Conservation (phyloP, 2,113 vertebrate species). For the Polypterus senegalus region DNA sequence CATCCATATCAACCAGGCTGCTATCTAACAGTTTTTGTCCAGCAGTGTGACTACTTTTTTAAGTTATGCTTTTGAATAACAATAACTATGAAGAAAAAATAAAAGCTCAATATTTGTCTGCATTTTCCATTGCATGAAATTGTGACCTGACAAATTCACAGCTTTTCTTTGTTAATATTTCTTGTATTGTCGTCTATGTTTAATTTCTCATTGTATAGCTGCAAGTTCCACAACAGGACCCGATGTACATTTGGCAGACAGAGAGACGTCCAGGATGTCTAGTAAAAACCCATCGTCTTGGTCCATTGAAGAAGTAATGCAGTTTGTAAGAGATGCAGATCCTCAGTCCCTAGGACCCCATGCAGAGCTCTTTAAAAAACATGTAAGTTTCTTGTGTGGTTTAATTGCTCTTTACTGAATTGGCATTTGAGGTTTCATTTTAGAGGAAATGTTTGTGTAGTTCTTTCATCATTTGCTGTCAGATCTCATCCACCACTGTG, state of each 20-base stretch:
- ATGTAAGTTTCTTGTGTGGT: conserved; percentile 51
- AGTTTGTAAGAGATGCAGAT: conserved; percentile 79
- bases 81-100: no score
- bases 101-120: no score
- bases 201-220: conserved; percentile 40
- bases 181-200: neutral
- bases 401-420: no score
- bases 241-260: conserved; percentile 56
- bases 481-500: no score
- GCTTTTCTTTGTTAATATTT: neutral
- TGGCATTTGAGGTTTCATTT: no score
- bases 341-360: conserved; percentile 74
- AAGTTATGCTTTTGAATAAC: no score
- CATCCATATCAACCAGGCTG: no score
- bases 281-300: conserved; percentile 71
- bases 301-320: conserved; percentile 91
- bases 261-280: conserved; percentile 42
- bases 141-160: neutral
- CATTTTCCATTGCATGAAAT: no score
- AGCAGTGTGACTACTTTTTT: no score
- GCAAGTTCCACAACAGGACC: conserved; percentile 80
- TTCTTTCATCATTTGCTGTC: no score
- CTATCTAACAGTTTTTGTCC: no score
- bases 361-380: conserved; percentile 83
- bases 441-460: no score